Percentiles rank a stretch among this genome's conserved stretches.
Conservation (phyloP, 2,113 vertebrate species). For the Chamaea fasciata region DNA sequence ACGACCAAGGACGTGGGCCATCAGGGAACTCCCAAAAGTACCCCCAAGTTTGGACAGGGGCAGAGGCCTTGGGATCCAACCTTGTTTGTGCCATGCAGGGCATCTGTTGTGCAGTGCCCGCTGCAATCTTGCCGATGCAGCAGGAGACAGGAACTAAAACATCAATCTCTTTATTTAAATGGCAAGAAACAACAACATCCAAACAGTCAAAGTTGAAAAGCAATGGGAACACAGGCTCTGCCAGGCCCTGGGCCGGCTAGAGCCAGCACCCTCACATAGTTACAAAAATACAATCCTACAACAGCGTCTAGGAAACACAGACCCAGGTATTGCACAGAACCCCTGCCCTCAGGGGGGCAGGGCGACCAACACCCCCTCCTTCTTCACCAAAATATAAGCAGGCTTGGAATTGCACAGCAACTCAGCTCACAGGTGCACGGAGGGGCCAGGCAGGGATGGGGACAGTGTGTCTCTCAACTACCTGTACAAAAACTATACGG, state of each 20-base stretch:
- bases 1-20: fast-evolving
- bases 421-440: neutral
- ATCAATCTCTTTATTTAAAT: constrained; percentile 65
- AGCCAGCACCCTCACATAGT: constrained; percentile 12
- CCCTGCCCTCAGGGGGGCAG: neutral
- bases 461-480: constrained; percentile 67
- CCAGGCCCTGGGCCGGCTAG: neutral
- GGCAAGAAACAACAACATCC: constrained; percentile 67
- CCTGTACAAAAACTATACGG: constrained; percentile 50
- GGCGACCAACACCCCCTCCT: neutral
- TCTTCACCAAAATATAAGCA: neutral
- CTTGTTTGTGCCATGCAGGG: neutral
- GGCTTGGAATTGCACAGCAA: constrained; percentile 70
- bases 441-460: neutral
- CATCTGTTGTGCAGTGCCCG: fast-evolving
- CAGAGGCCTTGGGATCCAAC: neutral
- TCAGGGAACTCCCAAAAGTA: neutral
- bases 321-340: constrained; percentile 66
- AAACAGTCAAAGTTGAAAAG: constrained; percentile 57
- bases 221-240: neutral
- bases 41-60: neutral
- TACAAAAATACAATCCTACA: constrained; percentile 66
- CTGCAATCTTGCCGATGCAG: neutral
- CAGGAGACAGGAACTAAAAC: constrained; percentile 33
- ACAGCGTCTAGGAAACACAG: constrained; percentile 48